Percentiles rank a stretch among this genome's conserved stretches.
Evolutionary conservation across 2,797 vertebrate species (phyloP).

Genomic region (Synanceia verrucosa): DNA sequence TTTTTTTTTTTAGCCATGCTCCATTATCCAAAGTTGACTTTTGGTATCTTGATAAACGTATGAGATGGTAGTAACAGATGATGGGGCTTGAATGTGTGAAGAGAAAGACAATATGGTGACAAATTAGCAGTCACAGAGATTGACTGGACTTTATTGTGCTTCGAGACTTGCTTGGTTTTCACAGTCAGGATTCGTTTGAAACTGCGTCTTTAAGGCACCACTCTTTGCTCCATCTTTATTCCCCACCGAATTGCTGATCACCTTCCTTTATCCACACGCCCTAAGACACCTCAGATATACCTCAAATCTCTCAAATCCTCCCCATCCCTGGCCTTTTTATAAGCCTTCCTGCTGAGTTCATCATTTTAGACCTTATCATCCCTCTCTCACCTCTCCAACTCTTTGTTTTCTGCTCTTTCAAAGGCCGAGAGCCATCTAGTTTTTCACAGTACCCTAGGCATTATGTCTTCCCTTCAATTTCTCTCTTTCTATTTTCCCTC

Average conservation of each 20-base stretch:
- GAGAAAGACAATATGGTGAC: not conserved
- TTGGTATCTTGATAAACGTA: conserved; percentile 37
- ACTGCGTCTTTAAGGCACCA: conserved; percentile 27
- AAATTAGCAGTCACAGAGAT: conserved; percentile 21
- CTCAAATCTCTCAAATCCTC: conserved; percentile 52
- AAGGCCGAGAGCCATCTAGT: conserved; percentile 34
- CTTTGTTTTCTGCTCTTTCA: conserved; percentile 61
- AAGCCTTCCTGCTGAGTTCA: conserved; percentile 53
- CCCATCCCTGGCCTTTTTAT: conserved; percentile 36
- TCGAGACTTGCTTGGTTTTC: conserved; percentile 21
- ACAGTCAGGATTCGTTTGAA: not conserved
- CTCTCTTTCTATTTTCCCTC: conserved; percentile 28
- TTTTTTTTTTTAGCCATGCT: not conserved
- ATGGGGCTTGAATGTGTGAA: not conserved
- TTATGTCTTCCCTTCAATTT: conserved; percentile 47
- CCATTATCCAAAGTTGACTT: conserved; percentile 37
- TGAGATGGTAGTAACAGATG: conserved; percentile 26
- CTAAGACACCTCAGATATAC: conserved; percentile 30
- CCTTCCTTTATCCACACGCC: conserved; percentile 37
- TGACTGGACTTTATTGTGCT: conserved; percentile 15
- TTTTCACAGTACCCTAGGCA: conserved; percentile 48
- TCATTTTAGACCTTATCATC: conserved; percentile 59
- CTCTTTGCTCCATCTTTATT: conserved; percentile 45
- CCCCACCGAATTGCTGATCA: conserved; percentile 38
- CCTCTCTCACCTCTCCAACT: conserved; percentile 47